Conservation (phyloP, 2,797 vertebrate genomes). For the Aselliscus stoliczkanus region DNA sequence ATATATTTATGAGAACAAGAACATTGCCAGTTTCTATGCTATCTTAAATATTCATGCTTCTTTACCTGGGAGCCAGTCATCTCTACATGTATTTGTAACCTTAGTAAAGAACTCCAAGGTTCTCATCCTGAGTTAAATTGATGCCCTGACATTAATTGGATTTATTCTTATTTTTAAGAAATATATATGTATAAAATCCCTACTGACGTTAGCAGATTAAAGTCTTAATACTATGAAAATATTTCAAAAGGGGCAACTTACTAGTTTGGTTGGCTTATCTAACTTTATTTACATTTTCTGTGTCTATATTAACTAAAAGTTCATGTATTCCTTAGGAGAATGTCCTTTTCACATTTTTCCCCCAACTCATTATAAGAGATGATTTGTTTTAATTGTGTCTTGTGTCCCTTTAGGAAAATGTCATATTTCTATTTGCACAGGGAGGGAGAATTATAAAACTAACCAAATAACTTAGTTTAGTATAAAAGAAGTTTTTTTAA, state of each 20-base stretch:
- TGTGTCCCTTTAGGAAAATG: not conserved
- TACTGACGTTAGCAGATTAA: not conserved
- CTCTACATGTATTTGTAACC: not conserved
- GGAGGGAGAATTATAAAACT: not conserved
- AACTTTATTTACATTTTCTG: not conserved
- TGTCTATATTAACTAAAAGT: not conserved
- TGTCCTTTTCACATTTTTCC: not conserved
- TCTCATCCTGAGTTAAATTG: not conserved
- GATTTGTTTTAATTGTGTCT: not conserved
- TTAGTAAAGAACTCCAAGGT: not conserved
- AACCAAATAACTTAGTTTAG: not conserved
- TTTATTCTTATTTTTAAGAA: not conserved
- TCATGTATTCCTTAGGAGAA: not conserved
- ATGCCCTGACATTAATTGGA: not conserved
- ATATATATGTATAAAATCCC: not conserved
- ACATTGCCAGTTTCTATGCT: not conserved
- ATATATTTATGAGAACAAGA: conserved; percentile 30
- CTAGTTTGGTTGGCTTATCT: not conserved
- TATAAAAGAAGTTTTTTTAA: not conserved
- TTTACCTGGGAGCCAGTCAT: not conserved
- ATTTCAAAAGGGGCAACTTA: not conserved
- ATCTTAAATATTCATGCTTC: not conserved
- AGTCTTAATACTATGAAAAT: not conserved
- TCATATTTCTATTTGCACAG: not conserved
- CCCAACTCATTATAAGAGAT: not conserved